These are phyloP conservation scores for Drosophila mettleri DNA, from an alignment of 2,888 invertebrate genomes.

Conservation along the genomic window DNA sequence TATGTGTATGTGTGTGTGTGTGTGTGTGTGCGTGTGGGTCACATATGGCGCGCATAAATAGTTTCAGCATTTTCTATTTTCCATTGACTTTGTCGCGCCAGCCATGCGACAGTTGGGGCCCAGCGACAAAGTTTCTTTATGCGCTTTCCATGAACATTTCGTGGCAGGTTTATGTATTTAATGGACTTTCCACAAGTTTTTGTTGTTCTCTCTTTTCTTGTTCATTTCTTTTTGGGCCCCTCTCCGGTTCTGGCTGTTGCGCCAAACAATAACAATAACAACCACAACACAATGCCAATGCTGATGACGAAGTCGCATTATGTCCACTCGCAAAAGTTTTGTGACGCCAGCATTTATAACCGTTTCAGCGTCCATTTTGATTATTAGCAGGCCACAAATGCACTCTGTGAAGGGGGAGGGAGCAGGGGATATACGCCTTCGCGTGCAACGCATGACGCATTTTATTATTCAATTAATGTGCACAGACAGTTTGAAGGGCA, in stretches of 20 bases:
- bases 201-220: slow-evolving; percentile 20
- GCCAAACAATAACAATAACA: slow-evolving; percentile 32
- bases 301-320: slow-evolving; percentile 62
- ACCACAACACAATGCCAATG: slow-evolving; percentile 10
- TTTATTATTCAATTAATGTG: slow-evolving; percentile 58
- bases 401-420: neutral
- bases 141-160: slow-evolving; percentile 81
- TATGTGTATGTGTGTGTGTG: slow-evolving; percentile 23
- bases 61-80: slow-evolving; percentile 70
- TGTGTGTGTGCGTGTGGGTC: slow-evolving; percentile 51
- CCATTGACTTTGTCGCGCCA: slow-evolving; percentile 64
- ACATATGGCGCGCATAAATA: slow-evolving; percentile 78
- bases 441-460: slow-evolving; percentile 47
- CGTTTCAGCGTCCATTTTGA: slow-evolving; percentile 71
- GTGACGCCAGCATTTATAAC: slow-evolving; percentile 75
- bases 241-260: slow-evolving; percentile 15
- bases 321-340: slow-evolving; percentile 76
- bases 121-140: slow-evolving; percentile 75
- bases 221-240: slow-evolving; percentile 28
- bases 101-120: slow-evolving; percentile 29
- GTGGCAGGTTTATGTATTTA: slow-evolving; percentile 83
- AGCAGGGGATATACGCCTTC: slow-evolving; percentile 4
- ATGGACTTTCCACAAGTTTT: slow-evolving; percentile 81
- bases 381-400: slow-evolving; percentile 66
- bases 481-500: slow-evolving; percentile 32